These are phyloP conservation scores for Astropecten irregularis DNA, from an alignment of 53 echinoderm and acorn worm genomes.

Conservation along the genomic window DNA sequence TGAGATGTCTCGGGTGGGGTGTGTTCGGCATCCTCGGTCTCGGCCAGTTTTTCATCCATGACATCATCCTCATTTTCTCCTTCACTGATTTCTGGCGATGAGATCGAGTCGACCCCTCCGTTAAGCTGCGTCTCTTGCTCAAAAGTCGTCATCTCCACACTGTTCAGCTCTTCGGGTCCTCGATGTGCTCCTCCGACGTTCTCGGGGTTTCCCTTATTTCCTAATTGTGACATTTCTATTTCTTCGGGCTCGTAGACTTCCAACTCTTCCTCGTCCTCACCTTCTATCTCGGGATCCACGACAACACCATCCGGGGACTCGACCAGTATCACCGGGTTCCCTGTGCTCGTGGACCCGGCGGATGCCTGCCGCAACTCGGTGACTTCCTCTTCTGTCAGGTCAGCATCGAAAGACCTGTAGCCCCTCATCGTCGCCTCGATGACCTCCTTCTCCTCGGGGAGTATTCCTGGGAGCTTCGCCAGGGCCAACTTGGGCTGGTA, in stretches of 20 bases:
- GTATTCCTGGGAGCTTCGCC: slow-evolving; percentile 20
- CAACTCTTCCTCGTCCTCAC: slow-evolving; percentile 10
- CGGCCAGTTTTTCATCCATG: neutral
- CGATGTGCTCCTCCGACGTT: neutral
- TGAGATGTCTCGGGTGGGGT: neutral
- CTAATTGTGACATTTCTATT: slow-evolving; percentile 41
- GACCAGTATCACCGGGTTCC: slow-evolving; percentile 5
- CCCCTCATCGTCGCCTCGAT: slow-evolving; percentile 28
- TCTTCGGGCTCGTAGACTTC: slow-evolving; percentile 31
- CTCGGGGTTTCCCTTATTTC: neutral
- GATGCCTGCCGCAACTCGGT: neutral
- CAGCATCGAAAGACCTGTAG: slow-evolving; percentile 35
- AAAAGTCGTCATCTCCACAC: slow-evolving; percentile 8
- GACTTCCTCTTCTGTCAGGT: slow-evolving; percentile 33
- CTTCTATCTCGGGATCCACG: neutral
- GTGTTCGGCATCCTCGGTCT: neutral
- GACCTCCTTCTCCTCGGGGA: slow-evolving; percentile 45
- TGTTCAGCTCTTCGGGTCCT: neutral
- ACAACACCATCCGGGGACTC: slow-evolving; percentile 19
- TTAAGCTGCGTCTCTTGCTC: slow-evolving; percentile 41
- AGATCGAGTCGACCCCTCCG: neutral
- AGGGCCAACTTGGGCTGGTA: slow-evolving; percentile 5
- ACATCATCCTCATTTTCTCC: neutral
- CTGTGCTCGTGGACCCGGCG: neutral
- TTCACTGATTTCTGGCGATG: slow-evolving; percentile 1